Base-by-base conservation (phyloP, 1,140 invertebrate species). In the Drosophila nigrodunni region DNA sequence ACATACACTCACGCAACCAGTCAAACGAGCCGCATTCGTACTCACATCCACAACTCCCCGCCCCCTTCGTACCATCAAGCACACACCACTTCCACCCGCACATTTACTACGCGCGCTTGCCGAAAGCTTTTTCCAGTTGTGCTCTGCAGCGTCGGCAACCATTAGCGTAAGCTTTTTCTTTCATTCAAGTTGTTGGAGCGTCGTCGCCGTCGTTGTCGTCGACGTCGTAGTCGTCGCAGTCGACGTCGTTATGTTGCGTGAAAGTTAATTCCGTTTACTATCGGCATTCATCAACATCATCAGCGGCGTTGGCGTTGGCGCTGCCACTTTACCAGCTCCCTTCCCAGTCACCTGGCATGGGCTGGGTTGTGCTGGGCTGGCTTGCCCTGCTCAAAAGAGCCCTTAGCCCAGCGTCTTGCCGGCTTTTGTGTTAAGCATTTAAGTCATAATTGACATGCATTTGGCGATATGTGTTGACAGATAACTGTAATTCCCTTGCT, bases 201-300 rank as follows among this genome's bases (percentile, higher is more conserved):
- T 62, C 54, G 73, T 50, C 62, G 61, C 7, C 6, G 58, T 37
- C 44, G 65, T 30, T 1, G 65, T 43, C 60, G 52, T 9, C 54
- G 69, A 18, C 13, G 47, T 15, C n/a, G 34, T 8, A 11, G 18
- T 10, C 18, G 57, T 62, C 58, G 82, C 78, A 68, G 82, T 77
- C 55, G 39, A 52, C 67, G 79, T 69, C 52, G 82, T 82, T 87
- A 82, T 74, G 77, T 71, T 87, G 83, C 85, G 83, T 88, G 83
- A 88, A 88, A 88, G 83, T 88, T 88, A 88, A 89, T 88, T 88
- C 85, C 83, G 85, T 89, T 88, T 88, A 88, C 83, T 88, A 88
- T 88, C 83, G 83, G 83, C 77, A 88, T 88, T 83, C 83, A 88
- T 88, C 83, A 87, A 88, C 83, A 88, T 87, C 83, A 88, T 78